These are phyloP conservation scores for Ecdyonurus torrentis DNA, from an alignment of 2,888 invertebrate species.

Conservation along the genomic window DNA sequence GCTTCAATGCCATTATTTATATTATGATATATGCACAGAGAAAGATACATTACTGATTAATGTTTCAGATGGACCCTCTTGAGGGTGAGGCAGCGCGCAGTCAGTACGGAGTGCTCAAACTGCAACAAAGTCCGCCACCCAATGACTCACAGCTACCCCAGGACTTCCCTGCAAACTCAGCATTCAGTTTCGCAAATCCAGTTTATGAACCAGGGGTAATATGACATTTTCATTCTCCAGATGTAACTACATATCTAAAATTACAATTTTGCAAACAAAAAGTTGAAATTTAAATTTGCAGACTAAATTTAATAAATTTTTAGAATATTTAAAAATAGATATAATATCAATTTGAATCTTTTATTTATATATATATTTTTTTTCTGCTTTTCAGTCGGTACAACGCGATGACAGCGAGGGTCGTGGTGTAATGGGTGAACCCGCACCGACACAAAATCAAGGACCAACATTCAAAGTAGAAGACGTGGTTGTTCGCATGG, in stretches of 20 bases:
- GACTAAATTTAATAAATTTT: not conserved
- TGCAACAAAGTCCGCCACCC: slow-evolving; percentile 46
- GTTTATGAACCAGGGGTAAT: slow-evolving; percentile 54
- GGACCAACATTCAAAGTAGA: slow-evolving; percentile 52
- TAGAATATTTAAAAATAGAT: not conserved
- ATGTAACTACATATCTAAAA: not conserved
- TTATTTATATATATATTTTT: no score
- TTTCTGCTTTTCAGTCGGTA: not conserved
- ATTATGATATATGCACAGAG: not conserved
- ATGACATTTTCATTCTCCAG: not conserved
- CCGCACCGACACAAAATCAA: not conserved
- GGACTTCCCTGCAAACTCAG: slow-evolving; percentile 23
- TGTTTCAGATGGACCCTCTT: slow-evolving; percentile 39
- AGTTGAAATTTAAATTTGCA: not conserved
- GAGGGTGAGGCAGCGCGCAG: slow-evolving; percentile 28
- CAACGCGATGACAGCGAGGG: not conserved
- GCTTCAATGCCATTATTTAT: no score
- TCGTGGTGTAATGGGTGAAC: not conserved
- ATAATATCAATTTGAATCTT: not conserved
- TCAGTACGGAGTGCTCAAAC: slow-evolving; percentile 58
- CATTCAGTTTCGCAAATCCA: slow-evolving; percentile 68
- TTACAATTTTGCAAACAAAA: not conserved
- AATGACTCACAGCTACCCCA: slow-evolving; percentile 15
- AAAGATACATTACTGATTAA: slow-evolving; percentile 2
- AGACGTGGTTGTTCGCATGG: slow-evolving; percentile 50